Evolutionary conservation across 2,888 invertebrate species (phyloP).

Genomic region (Phanerotoma sp.): DNA sequence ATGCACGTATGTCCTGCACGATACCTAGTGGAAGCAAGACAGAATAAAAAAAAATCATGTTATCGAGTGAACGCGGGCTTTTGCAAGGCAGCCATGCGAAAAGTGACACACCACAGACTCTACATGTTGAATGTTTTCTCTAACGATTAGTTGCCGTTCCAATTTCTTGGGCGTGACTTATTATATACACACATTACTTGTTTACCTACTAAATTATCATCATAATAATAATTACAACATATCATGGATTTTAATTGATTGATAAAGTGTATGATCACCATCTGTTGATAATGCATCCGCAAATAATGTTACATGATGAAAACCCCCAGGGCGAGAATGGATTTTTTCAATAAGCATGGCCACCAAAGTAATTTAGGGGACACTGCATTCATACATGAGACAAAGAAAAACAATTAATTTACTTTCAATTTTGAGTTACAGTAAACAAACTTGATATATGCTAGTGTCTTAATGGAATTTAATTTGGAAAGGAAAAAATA

Average conservation of each 20-base stretch:
- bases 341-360: too few relatives aligned
- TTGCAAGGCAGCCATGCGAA: slow-evolving; percentile 45
- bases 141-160: slow-evolving; percentile 19
- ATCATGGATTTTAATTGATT: not conserved
- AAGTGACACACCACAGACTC: slow-evolving; percentile 42
- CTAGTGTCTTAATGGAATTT: too few relatives aligned
- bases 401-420: too few relatives aligned
- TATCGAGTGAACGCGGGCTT: slow-evolving; percentile 34
- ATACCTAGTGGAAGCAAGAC: slow-evolving; percentile 26
- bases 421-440: too few relatives aligned
- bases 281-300: too few relatives aligned
- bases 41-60: slow-evolving; percentile 36
- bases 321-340: too few relatives aligned
- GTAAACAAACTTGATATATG: too few relatives aligned
- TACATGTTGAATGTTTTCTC: slow-evolving; percentile 12
- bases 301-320: slow-evolving; percentile 4
- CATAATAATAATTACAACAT: not conserved
- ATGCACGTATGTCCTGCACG: slow-evolving; percentile 19
- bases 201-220: not conserved
- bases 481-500: too few relatives aligned
- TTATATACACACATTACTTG: not conserved
- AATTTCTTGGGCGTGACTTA: slow-evolving; percentile 22
- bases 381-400: too few relatives aligned
- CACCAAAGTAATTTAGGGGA: too few relatives aligned
- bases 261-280: too few relatives aligned